Conservation (phyloP, 2,888 invertebrate genomes). For the Lepetodrilus schrolli region DNA sequence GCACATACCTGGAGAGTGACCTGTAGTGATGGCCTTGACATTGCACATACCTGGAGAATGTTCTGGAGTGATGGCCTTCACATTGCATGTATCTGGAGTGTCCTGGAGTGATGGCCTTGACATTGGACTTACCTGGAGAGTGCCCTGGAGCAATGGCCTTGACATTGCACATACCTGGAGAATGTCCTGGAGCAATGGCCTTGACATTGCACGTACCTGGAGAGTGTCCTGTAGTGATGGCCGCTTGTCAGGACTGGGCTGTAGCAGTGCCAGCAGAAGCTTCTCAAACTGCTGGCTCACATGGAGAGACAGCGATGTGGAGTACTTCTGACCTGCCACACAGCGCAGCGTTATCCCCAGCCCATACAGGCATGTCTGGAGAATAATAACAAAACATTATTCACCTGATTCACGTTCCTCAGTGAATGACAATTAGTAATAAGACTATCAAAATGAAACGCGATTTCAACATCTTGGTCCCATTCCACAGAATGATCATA, state of each 20-base stretch:
- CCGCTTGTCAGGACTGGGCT: conserved; percentile 58
- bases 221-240: conserved; percentile 61
- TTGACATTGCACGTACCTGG: conserved; percentile 50
- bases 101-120: background rate
- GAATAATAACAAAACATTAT: no score
- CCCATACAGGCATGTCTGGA: conserved; percentile 70
- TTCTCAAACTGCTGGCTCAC: conserved; percentile 57
- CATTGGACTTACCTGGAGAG: background rate
- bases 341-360: conserved; percentile 66
- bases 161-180: conserved; percentile 43
- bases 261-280: conserved; percentile 62
- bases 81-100: background rate
- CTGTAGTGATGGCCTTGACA: conserved; percentile 55
- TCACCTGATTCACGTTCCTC: no score
- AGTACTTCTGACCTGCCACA: conserved; percentile 65
- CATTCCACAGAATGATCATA: no score
- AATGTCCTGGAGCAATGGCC: conserved; percentile 43
- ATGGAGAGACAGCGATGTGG: conserved; percentile 44
- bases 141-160: background rate
- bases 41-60: background rate
- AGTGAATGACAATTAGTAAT: no score
- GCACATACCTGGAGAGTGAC: conserved; percentile 60
- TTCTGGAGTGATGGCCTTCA: background rate
- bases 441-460: no score
- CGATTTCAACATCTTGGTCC: no score